A percentile compares a stretch with the other conserved stretches of the same genome.
phyloP scores from a whole-genome alignment of 2,888 invertebrate species.

The Harpagoxenus sublaevis region DNA sequence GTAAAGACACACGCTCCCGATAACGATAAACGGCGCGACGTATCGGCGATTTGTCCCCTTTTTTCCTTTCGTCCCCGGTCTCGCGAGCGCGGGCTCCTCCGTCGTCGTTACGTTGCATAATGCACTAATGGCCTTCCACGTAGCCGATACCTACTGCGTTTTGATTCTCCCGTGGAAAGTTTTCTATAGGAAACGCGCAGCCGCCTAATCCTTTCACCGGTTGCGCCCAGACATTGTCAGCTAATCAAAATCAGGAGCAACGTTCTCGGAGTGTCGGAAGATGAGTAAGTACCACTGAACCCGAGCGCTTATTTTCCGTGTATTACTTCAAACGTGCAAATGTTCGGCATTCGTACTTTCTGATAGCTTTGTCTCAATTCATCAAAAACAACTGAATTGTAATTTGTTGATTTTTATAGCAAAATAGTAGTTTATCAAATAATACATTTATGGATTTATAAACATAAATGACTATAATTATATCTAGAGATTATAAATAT shows the following conservation, averaged over 20 bases:
- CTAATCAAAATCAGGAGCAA: conserved; percentile 42
- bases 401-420: not conserved
- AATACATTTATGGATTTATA: not conserved
- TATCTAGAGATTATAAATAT: not conserved
- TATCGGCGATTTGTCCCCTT: conserved; percentile 75
- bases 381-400: not conserved
- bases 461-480: not conserved
- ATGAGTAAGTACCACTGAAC: not conserved
- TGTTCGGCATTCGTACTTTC: not conserved
- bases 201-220: conserved; percentile 51
- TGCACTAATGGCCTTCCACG: conserved; percentile 59
- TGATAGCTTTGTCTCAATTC: not conserved
- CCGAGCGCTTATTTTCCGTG: not conserved
- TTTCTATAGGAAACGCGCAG: conserved; percentile 44
- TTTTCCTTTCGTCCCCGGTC: conserved; percentile 57
- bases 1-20: conserved; percentile 76
- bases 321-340: not conserved
- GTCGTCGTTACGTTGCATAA: conserved; percentile 57
- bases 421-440: not conserved
- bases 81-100: conserved; percentile 55
- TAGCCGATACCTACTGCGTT: conserved; percentile 42
- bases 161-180: conserved; percentile 57
- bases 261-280: not conserved
- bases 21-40: conserved; percentile 80
- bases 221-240: conserved; percentile 40